Evolutionary conservation across 2,797 vertebrate species (phyloP).

Genomic region (Psittacula echo): DNA sequence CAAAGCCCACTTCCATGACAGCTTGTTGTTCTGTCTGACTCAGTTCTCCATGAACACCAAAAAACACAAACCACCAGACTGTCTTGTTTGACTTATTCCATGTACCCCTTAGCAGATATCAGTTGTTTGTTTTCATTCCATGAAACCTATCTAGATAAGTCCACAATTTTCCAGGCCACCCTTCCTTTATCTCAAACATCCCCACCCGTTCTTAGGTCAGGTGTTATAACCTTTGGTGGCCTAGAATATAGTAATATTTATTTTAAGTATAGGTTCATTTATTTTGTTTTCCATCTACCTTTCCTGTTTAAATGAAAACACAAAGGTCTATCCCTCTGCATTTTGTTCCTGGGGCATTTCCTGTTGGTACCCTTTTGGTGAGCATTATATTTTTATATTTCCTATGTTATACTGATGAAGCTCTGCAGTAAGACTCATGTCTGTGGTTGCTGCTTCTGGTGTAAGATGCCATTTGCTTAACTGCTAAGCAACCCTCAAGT

Average conservation of each 20-base stretch:
- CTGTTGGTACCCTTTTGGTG: neutral
- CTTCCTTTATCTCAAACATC: constrained; percentile 68
- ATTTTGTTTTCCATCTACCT: constrained; percentile 72
- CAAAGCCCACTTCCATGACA: neutral
- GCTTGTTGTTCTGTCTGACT: neutral
- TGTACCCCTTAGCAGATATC: neutral
- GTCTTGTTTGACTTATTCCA: neutral
- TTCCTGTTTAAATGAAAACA: constrained; percentile 69
- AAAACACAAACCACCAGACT: neutral
- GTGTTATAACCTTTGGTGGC: constrained; percentile 42
- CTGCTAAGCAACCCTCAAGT: neutral
- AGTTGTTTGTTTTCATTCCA: constrained; percentile 66
- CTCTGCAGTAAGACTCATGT: neutral
- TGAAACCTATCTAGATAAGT: constrained; percentile 52
- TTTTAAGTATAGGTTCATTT: constrained; percentile 58
- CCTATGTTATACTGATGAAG: neutral
- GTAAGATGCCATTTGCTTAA: neutral
- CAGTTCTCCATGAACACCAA: neutral
- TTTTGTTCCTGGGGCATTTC: constrained; percentile 31
- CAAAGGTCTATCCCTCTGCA: constrained; percentile 21
- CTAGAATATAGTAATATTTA: constrained; percentile 33
- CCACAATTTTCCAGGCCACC: constrained; percentile 60
- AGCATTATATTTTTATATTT: constrained; percentile 24
- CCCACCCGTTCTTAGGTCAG: constrained; percentile 67
- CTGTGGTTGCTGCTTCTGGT: neutral